Evolutionary conservation across 1,140 invertebrate species (phyloP).

Genomic region (Drosophila sp.): DNA sequence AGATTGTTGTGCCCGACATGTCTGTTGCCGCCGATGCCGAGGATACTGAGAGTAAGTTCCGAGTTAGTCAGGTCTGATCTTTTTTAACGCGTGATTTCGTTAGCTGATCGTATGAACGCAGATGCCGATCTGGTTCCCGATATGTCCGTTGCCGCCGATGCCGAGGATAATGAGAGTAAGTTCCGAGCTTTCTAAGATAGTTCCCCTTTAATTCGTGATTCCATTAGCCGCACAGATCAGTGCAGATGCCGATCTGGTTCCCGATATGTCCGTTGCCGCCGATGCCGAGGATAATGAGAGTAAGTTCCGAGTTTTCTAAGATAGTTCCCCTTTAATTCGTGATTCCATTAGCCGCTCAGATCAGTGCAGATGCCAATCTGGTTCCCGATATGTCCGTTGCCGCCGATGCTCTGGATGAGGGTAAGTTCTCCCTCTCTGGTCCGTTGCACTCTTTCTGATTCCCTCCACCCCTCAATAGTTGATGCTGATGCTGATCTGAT

Average conservation of each 20-base stretch:
- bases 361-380: conserved; percentile 21
- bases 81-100: neutral
- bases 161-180: conserved; percentile 23
- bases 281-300: conserved; percentile 32
- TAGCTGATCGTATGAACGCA: neutral
- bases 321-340: neutral
- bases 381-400: conserved; percentile 52
- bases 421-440: neutral
- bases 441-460: neutral
- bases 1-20: conserved; percentile 31
- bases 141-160: conserved; percentile 59
- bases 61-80: too few species aligned
- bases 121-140: conserved; percentile 58
- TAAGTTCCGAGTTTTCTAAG: conserved; percentile 5
- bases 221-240: neutral
- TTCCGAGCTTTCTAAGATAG: neutral
- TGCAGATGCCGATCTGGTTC: conserved; percentile 49
- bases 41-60: conserved; percentile 21
- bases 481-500: conserved; percentile 30
- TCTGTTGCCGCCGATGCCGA: conserved; percentile 51
- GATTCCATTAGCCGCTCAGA: neutral
- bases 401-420: conserved; percentile 18
- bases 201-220: neutral
- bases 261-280: conserved; percentile 61
- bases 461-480: neutral